Evolutionary conservation across 2,797 vertebrate species (phyloP).

Genomic region (Mionectes olivaceus): DNA sequence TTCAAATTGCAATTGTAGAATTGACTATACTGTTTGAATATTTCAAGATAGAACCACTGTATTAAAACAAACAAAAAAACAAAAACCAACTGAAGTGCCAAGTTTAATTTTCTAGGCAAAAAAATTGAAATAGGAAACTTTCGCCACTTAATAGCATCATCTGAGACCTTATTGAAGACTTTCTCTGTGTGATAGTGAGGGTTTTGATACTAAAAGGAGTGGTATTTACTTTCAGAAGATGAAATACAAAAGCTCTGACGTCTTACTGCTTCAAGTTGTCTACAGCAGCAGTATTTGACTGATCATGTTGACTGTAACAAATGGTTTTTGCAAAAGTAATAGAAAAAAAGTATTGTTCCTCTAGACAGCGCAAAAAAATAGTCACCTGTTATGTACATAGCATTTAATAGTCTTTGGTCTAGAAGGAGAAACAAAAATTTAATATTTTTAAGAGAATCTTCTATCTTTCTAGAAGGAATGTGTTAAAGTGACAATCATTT

Average conservation of each 20-base stretch:
- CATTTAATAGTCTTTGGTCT: neutral
- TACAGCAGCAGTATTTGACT: neutral
- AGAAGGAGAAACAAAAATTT: neutral
- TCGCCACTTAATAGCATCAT: neutral
- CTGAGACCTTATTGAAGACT: neutral
- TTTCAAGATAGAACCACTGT: neutral
- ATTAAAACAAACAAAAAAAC: no score
- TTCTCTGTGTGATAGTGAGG: neutral
- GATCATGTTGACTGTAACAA: neutral
- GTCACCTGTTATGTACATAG: neutral
- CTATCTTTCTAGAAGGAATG: neutral
- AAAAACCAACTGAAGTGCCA: neutral
- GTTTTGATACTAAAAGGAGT: neutral
- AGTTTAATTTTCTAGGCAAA: neutral
- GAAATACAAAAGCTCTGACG: neutral
- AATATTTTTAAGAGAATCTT: neutral
- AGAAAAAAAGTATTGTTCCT: neutral
- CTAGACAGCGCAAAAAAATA: neutral
- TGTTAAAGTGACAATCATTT: neutral
- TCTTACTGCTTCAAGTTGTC: neutral
- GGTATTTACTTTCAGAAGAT: neutral
- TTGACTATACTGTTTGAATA: neutral
- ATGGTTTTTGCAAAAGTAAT: neutral
- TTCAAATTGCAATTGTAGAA: neutral
- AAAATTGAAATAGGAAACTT: neutral